phyloP scores from a whole-genome alignment of 1,140 invertebrate genomes.

The Latrodectus geometricus region DNA sequence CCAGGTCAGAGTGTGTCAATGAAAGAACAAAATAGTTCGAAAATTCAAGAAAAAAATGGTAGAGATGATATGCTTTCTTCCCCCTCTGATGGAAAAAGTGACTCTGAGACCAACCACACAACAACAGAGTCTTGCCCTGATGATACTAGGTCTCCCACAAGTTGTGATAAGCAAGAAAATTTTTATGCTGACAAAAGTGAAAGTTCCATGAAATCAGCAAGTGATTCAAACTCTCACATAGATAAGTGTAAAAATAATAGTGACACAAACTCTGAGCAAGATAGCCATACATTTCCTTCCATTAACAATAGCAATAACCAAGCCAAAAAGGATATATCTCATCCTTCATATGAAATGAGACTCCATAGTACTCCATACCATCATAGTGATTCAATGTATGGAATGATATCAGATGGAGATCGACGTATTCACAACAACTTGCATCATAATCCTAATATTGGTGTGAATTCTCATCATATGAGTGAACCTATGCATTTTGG shows the following conservation, averaged over 20 bases:
- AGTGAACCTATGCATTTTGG: constrained; percentile 43
- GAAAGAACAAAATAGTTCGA: constrained; percentile 33
- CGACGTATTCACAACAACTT: constrained; percentile 42
- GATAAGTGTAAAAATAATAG: constrained; percentile 45
- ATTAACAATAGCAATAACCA: constrained; percentile 59
- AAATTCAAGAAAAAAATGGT: constrained; percentile 39
- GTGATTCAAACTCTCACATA: constrained; percentile 21
- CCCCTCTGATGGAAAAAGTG: constrained; percentile 52
- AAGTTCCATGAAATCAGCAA: constrained; percentile 17
- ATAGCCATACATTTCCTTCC: constrained; percentile 56
- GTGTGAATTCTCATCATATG: constrained; percentile 35
- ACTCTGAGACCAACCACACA: constrained; percentile 51
- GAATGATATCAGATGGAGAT: constrained; percentile 43
- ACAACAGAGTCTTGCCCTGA: constrained; percentile 54
- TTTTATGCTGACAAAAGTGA: constrained; percentile 33
- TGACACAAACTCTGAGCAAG: constrained; percentile 39
- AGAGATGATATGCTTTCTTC: constrained; percentile 32
- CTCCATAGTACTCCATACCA: constrained; percentile 20
- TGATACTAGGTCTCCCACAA: constrained; percentile 50
- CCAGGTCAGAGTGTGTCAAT: neutral
- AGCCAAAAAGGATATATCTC: constrained; percentile 43
- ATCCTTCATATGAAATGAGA: constrained; percentile 48
- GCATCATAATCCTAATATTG: constrained; percentile 49
- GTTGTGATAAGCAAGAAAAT: constrained; percentile 54
- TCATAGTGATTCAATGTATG: constrained; percentile 48